Evolutionary conservation across 2,888 invertebrate genomes (phyloP), one percentile per base, ranked within the genome.

Genomic region (Pterobdella sp.): DNA sequence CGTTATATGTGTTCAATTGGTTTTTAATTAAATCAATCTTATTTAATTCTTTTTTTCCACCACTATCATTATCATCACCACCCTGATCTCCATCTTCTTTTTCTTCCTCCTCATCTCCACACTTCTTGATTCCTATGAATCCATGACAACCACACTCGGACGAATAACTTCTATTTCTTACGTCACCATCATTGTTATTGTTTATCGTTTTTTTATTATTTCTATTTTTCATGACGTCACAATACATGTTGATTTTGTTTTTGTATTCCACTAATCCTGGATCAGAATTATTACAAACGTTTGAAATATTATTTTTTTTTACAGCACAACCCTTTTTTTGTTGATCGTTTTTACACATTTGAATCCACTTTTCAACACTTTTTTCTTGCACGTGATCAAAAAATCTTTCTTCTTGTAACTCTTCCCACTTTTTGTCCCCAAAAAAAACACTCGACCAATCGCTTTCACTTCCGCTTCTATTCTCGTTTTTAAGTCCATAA

Each of bases 291-390:
- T n/a, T n/a, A n/a, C n/a, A n/a, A n/a, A n/a, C n/a, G n/a, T n/a
- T n/a, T n/a, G n/a, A n/a, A n/a, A n/a, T n/a, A n/a, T n/a, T n/a
- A n/a, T n/a, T n/a, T n/a, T n/a, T n/a, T n/a, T n/a, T n/a, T n/a
- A n/a, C n/a, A n/a, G n/a, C n/a, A n/a, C n/a, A n/a, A n/a, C n/a
- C n/a, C n/a, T n/a, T n/a, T n/a, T n/a, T n/a, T n/a, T n/a, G n/a
- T n/a, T n/a, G n/a, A n/a, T n/a, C n/a, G 7, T 56, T 56, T 26
- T 56, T 56, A 22, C 60, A 56, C 60, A 56, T n/a, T 26, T 56
- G n/a, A 22, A 56, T 56, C 60, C 60, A 56, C 60, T 56, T 56
- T n/a, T 56, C 60, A 56, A 56, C 60, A 56, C 60, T 56, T 26
- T 22, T 56, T 26, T 56, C 60, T 14, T 56, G 60, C n/a, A 56